Base-by-base conservation (phyloP, 2,797 vertebrate species). In the Knipowitschia caucasica region DNA sequence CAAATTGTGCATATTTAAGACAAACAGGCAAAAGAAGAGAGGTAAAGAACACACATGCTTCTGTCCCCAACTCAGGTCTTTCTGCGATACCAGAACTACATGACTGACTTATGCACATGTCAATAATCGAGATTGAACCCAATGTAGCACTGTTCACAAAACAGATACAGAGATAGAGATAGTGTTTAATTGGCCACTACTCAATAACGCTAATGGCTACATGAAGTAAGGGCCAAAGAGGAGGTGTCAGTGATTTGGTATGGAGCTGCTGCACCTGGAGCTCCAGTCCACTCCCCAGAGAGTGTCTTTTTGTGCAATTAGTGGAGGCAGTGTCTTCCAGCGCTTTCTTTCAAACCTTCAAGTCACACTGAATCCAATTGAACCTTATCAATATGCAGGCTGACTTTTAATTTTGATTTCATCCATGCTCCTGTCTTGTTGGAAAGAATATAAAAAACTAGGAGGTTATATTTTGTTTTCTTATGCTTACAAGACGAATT, bases 361-460 rank as follows among this genome's bases (percentile, higher is more conserved):
- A 34, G 66, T 74, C 65, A 53, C 68, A 59, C 61, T 44, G 65
- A 77, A 73, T 67, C 68, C 62, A 68, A 75, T 71, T 68, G 68
- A 36, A 8, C 39, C 72, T 70, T 69, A 75, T 75, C 62, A 64
- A 62, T 47, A 26, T 59, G 63, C 62, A 25, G 43, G 21, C 52
- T 64, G 44, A 51, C 71, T 51, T 73, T 64, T 66, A 25, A 64
- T 72, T 79, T 69, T 53, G 56, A 70, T 67, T 78, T 62, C 30
- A 24, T 56, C 33, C 57, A 44, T 30, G 56, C 29, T 59, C 49
- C 38, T 31, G 27, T 56, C 46, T 72, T 20, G 56, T 34, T 20
- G 3, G 31, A 21, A 30, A 23, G 18, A 35, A 31, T 50, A n/a
- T 8, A 26, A 39, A 55, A 51, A 51, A 20, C 1, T 43, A 4